Evolutionary conservation across 1,140 invertebrate species (phyloP).

Genomic region (Phenacoccus solenopsis): DNA sequence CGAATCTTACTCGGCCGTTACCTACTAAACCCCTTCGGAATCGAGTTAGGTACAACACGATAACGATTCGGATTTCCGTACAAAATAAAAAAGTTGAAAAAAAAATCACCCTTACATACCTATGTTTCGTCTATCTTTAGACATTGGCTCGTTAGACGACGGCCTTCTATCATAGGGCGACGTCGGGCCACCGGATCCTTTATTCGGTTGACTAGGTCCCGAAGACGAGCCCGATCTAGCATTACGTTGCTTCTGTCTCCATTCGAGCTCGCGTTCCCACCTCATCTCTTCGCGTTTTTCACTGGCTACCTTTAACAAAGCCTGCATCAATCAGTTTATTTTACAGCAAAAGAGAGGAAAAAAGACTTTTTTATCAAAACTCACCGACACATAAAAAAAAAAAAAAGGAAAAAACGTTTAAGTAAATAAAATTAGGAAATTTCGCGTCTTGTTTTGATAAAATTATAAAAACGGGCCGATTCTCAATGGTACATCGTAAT

Average conservation of each 20-base stretch:
- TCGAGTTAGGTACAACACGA: too few relatives aligned
- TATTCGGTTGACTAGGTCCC: conserved; percentile 28
- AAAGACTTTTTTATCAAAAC: too few relatives aligned
- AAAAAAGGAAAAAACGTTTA: too few relatives aligned
- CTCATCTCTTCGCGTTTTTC: conserved; percentile 38
- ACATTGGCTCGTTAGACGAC: conserved; percentile 9
- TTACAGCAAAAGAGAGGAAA: too few relatives aligned
- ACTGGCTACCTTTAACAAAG: conserved; percentile 37
- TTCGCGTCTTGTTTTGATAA: too few relatives aligned
- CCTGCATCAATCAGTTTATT: conserved; percentile 19
- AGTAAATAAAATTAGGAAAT: too few relatives aligned
- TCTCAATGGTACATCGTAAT: not conserved
- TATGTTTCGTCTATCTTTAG: not conserved
- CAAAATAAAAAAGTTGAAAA: too few relatives aligned
- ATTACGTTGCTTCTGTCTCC: conserved; percentile 34
- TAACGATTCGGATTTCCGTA: too few relatives aligned
- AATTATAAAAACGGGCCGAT: too few relatives aligned
- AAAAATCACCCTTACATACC: not conserved
- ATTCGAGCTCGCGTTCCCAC: conserved; percentile 37
- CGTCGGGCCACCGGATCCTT: not conserved
- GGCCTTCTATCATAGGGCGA: conserved; percentile 25
- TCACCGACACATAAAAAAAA: too few relatives aligned
- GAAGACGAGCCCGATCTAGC: not conserved
- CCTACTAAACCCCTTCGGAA: too few relatives aligned
- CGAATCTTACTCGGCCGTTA: too few relatives aligned